Evolutionary conservation across 2,888 invertebrate genomes (phyloP).

Genomic region (Pachymerium ferrugineum): DNA sequence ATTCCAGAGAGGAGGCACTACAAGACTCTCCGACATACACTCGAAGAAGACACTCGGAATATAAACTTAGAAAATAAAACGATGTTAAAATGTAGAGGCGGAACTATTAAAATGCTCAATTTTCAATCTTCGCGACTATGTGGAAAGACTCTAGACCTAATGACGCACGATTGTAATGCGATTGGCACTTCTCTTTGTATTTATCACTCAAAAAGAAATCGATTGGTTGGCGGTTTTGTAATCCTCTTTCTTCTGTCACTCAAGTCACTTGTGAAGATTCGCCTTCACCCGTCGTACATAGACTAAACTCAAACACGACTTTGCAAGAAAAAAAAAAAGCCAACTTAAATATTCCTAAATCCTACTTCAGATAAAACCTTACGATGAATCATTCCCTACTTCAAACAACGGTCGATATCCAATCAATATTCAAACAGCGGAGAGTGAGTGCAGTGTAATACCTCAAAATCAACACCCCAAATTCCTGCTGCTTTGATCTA

Average conservation of each 20-base stretch:
- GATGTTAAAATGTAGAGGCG: no score
- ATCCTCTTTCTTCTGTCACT: constrained; percentile 12
- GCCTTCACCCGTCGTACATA: not conserved
- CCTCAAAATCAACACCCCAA: not conserved
- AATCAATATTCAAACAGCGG: not conserved
- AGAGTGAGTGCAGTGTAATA: not conserved
- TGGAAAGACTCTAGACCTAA: not conserved
- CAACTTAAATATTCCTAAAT: not conserved
- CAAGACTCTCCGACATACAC: no score
- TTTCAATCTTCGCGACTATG: not conserved
- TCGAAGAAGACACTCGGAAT: no score
- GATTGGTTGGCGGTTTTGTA: constrained; percentile 12
- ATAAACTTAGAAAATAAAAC: no score
- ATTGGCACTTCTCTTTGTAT: constrained; percentile 18
- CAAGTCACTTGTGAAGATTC: not conserved
- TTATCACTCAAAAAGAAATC: constrained; percentile 18
- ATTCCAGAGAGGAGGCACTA: no score
- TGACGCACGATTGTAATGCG: constrained; percentile 18
- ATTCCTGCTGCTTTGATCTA: no score
- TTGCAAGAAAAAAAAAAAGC: not conserved
- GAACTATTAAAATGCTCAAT: no score
- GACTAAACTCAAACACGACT: not conserved
- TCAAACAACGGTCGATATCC: not conserved
- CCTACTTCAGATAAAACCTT: not conserved
- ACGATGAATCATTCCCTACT: not conserved